A percentile compares a stretch with the other conserved stretches of the same genome.
These are phyloP conservation scores for Magallana gigas DNA, from an alignment of 1,140 invertebrate genomes.

Conservation along the genomic window DNA sequence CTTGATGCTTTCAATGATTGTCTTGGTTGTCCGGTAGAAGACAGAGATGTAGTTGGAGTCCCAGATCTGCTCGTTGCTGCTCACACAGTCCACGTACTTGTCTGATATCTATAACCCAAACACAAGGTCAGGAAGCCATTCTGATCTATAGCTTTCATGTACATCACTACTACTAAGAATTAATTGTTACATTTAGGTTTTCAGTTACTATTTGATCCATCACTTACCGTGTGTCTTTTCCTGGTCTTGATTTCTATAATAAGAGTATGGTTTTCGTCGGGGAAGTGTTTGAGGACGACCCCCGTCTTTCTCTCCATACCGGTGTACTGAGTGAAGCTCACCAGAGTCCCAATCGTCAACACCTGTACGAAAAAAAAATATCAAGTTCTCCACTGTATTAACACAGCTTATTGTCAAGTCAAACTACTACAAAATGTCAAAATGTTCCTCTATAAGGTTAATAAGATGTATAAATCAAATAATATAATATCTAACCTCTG, in stretches of 20 bases:
- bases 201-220: no score
- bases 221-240: conserved; percentile 73
- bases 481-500: conserved; percentile 69
- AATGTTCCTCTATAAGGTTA: background rate
- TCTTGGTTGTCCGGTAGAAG: conserved; percentile 73
- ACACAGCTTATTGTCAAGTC: background rate
- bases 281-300: conserved; percentile 78
- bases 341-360: conserved; percentile 74
- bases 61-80: conserved; percentile 66
- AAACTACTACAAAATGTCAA: background rate
- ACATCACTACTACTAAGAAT: no score
- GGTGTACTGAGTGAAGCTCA: conserved; percentile 69
- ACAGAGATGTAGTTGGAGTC: conserved; percentile 68
- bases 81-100: conserved; percentile 71
- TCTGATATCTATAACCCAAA: conserved; percentile 71
- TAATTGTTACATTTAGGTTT: background rate
- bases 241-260: conserved; percentile 75
- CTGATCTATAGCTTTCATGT: no score
- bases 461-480: background rate
- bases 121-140: background rate
- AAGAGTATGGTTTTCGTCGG: conserved; percentile 76
- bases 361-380: conserved; percentile 65
- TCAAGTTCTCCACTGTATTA: background rate
- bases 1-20: conserved; percentile 66
- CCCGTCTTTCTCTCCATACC: conserved; percentile 72